Percentiles rank a stretch among this genome's conserved stretches.
Evolutionary conservation across 1,140 invertebrate genomes (phyloP).

Genomic region (Ephestia elutella): DNA sequence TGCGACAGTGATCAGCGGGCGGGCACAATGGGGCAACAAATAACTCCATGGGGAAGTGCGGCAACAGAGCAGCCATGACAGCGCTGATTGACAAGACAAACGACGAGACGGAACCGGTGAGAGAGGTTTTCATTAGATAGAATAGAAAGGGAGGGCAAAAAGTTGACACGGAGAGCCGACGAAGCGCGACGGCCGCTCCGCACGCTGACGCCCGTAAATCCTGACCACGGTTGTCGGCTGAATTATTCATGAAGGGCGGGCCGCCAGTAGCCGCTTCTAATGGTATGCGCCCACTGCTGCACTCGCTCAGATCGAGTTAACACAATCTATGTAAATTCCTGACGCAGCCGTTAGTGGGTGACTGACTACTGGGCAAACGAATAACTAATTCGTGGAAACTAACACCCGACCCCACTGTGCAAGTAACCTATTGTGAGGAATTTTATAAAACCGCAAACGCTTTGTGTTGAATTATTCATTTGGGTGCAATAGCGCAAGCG

Average conservation of each 20-base stretch:
- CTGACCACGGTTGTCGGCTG: conserved; percentile 32
- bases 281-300: conserved; percentile 24
- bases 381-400: conserved; percentile 3
- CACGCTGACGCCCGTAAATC: conserved; percentile 36
- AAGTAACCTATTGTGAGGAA: conserved; percentile 13
- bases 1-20: conserved; percentile 50
- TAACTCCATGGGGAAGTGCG: conserved; percentile 54
- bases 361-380: too few relatives aligned
- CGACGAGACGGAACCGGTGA: conserved; percentile 44
- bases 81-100: conserved; percentile 67
- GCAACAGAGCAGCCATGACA: conserved; percentile 36
- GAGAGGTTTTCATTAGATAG: conserved; percentile 53
- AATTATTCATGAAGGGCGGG: conserved; percentile 55
- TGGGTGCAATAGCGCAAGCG: conserved; percentile 28
- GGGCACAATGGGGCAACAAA: conserved; percentile 65
- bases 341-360: neutral
- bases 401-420: conserved; percentile 3
- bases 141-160: conserved; percentile 48
- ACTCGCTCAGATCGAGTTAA: conserved; percentile 15
- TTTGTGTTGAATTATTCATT: conserved; percentile 42
- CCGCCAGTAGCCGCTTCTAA: conserved; percentile 27
- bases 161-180: conserved; percentile 31
- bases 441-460: conserved; percentile 22
- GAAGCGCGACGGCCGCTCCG: conserved; percentile 20
- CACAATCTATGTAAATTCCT: conserved; percentile 9